These are phyloP conservation scores for Dendrocopos noguchii DNA, from an alignment of 2,113 vertebrate genomes.

Conservation along the genomic window DNA sequence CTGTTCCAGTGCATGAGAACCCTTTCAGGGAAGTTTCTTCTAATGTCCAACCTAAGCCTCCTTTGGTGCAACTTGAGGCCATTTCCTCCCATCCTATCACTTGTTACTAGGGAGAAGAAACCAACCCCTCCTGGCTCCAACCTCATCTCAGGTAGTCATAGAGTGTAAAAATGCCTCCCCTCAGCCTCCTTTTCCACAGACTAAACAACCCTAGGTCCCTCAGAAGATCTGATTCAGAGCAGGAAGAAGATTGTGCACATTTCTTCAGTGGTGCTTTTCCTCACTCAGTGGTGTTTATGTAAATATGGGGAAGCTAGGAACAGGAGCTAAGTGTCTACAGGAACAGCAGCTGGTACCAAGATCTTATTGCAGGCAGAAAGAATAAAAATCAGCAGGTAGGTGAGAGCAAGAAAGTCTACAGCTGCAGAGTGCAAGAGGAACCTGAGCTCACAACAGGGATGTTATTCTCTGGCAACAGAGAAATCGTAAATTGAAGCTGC, in stretches of 20 bases:
- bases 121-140: too few species aligned
- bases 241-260: not conserved
- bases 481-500: not conserved
- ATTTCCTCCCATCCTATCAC: too few species aligned
- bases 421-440: not conserved
- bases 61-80: too few species aligned
- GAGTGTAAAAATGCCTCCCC: too few species aligned
- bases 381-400: not conserved
- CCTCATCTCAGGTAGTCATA: too few species aligned
- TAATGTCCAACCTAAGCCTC: too few species aligned
- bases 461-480: not conserved
- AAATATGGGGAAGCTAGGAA: not conserved
- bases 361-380: not conserved
- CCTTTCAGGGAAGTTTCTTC: too few species aligned
- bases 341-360: not conserved
- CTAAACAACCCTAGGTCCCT: too few species aligned
- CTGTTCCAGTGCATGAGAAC: too few species aligned
- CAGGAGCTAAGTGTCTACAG: not conserved
- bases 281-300: accelerated
- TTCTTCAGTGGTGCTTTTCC: not conserved
- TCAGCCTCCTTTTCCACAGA: too few species aligned
- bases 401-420: not conserved
- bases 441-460: not conserved
- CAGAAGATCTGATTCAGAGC: not conserved
- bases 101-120: too few species aligned